Evolutionary conservation across 2,113 vertebrate genomes (phyloP).

Genomic region (Sinocyclocheilus rhinocerous): DNA sequence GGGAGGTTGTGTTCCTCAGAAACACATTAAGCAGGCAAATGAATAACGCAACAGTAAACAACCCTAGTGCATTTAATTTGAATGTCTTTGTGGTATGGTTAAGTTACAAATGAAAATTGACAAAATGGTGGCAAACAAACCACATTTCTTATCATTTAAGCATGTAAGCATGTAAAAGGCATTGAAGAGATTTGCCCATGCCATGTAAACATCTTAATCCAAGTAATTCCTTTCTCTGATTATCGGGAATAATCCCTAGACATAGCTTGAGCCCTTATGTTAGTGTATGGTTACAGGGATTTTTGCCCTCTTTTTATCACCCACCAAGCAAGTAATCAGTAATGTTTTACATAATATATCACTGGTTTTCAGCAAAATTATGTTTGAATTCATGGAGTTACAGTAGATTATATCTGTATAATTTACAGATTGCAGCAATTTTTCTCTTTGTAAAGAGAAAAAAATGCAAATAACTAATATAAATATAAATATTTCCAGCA

Average conservation of each 20-base stretch:
- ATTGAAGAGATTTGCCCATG: neutral
- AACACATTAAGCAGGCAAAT: neutral
- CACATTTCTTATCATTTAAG: neutral
- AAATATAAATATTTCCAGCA: too few species aligned
- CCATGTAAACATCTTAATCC: constrained; percentile 14
- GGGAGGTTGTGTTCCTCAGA: neutral
- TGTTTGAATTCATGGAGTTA: neutral
- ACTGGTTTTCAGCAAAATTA: neutral
- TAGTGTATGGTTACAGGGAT: neutral
- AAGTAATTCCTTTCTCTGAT: constrained; percentile 23
- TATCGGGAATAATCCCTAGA: constrained; percentile 9
- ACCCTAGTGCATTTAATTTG: neutral
- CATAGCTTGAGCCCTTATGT: neutral
- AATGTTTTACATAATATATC: neutral
- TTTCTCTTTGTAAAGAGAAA: neutral
- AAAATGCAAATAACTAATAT: too few species aligned
- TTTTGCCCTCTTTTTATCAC: neutral
- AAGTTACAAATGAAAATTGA: neutral
- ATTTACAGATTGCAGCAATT: neutral
- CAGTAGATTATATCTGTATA: neutral
- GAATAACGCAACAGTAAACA: neutral
- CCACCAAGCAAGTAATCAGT: neutral
- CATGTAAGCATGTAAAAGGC: neutral
- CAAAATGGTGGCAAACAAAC: neutral
- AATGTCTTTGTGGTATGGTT: neutral